phyloP scores from a whole-genome alignment of 1,140 invertebrate genomes.

The Drosophila simulans region DNA sequence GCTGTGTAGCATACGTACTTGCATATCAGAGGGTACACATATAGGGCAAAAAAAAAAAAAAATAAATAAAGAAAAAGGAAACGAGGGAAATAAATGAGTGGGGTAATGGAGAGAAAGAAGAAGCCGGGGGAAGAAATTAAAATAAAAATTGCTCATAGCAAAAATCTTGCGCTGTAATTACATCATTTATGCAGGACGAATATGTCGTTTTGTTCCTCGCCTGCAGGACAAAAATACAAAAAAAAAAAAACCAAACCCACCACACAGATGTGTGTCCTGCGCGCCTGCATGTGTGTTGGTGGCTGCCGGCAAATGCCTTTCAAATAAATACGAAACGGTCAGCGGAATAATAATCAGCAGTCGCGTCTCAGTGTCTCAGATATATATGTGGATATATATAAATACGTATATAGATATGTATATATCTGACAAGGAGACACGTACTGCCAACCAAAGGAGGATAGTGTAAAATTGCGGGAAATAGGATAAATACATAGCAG shows the following conservation, averaged over 20 bases:
- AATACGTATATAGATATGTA: slow-evolving; percentile 16
- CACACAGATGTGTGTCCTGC: slow-evolving; percentile 23
- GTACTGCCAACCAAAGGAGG: slow-evolving; percentile 34
- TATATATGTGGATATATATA: slow-evolving; percentile 16
- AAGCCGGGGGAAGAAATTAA: slow-evolving; percentile 68
- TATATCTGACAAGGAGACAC: slow-evolving; percentile 70
- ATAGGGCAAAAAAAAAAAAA: slow-evolving; percentile 5
- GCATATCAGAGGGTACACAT: slow-evolving; percentile 29
- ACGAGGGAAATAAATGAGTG: slow-evolving; percentile 52
- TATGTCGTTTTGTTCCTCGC: slow-evolving; percentile 76
- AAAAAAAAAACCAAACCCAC: neutral
- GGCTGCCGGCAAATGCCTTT: slow-evolving; percentile 72
- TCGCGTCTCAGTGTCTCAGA: slow-evolving; percentile 46
- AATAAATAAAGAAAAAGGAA: slow-evolving; percentile 31
- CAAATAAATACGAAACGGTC: slow-evolving; percentile 83
- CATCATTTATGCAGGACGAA: slow-evolving; percentile 83
- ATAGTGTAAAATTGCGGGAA: neutral
- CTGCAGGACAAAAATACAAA: slow-evolving; percentile 21
- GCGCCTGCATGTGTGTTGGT: slow-evolving; percentile 33
- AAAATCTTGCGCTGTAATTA: slow-evolving; percentile 83
- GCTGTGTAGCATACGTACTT: slow-evolving; percentile 6
- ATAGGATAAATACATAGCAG: slow-evolving; percentile 3
- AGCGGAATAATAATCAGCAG: slow-evolving; percentile 80
- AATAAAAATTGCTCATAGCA: slow-evolving; percentile 83
- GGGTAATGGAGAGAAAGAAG: slow-evolving; percentile 5